Evolutionary conservation across 2,113 vertebrate species (phyloP), one percentile per base, ranked within the genome.

Genomic region (Pelecanoides urinatrix): DNA sequence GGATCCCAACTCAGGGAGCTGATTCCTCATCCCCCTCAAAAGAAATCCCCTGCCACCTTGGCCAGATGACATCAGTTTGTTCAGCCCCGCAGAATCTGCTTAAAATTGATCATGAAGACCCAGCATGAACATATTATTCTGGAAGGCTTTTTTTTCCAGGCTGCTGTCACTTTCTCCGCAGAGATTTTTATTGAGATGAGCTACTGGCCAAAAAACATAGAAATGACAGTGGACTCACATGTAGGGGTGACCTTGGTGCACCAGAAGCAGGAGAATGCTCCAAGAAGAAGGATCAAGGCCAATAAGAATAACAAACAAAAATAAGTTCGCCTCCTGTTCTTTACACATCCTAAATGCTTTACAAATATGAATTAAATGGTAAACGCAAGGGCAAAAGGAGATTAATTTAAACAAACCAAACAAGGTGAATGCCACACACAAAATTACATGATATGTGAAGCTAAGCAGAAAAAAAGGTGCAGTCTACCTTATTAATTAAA

Each of bases 381-480:
- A 90, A 90, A 42, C n/a, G 59, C 71, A 91, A 88, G 74, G 74
- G 71, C 87, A 94, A 91, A 91, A 95, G 70, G 53, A 93, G 73
- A 97, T 94, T 94, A 86, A 92, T 91, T 92, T 87, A 88, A 95
- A 88, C 80, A 89, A 93, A 87, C 29, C 58, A 89, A 96, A 70
- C 38, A 79, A 92, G 67, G 65, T 36, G 71, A 95, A 90, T 36
- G 45, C 42, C 73, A 92, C 45, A 59, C 9, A 76, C n/a, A 70
- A 92, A 96, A 89, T 34, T 36, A 92, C 49, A 66, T 90, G 53
- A 94, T 70, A 58, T 87, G 81, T 83, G 89, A 96, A 94, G 89
- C 56, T 86, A 81, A 92, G 66, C 70, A 85, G 56, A 92, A 34
- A 65, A 92, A 84, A 91, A 79, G 66, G 20, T 44, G 27, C 66